phyloP scores from a whole-genome alignment of 2,888 invertebrate species.

The Hirtodrosophila duncani region DNA sequence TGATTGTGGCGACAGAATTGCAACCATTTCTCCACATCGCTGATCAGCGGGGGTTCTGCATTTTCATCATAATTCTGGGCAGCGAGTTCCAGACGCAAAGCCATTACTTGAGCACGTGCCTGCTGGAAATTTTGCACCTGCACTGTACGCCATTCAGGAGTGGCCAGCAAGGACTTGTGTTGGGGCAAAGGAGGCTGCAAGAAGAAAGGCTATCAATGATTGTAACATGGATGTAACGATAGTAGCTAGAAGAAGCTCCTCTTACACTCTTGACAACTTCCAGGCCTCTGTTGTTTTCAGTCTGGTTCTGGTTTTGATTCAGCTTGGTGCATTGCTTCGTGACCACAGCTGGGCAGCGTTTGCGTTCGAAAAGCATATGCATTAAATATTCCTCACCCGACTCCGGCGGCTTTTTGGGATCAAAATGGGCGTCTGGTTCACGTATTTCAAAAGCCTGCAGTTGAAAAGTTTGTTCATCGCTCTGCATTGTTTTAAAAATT shows the following conservation, averaged over 20 bases:
- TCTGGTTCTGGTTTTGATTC: too few relatives aligned
- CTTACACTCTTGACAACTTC: conserved; percentile 31
- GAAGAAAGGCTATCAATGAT: too few relatives aligned
- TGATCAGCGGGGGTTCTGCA: conserved; percentile 55
- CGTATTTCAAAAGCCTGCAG: conserved; percentile 74
- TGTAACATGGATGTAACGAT: too few relatives aligned
- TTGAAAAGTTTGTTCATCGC: conserved; percentile 74
- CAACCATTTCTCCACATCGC: conserved; percentile 63
- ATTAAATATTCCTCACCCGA: conserved; percentile 76
- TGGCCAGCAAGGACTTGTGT: too few relatives aligned
- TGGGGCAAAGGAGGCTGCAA: background rate
- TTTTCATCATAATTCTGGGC: conserved; percentile 39
- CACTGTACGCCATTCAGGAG: too few relatives aligned
- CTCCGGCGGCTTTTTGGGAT: conserved; percentile 69
- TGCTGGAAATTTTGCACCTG: too few relatives aligned
- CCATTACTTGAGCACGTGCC: conserved; percentile 52
- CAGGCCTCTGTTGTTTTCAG: conserved; percentile 4
- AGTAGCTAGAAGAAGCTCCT: accelerated
- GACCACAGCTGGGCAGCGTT: conserved; percentile 74
- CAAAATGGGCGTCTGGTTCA: conserved; percentile 70
- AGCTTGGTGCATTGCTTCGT: conserved; percentile 53
- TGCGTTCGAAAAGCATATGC: conserved; percentile 76
- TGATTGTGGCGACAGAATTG: conserved; percentile 67
- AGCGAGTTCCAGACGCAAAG: conserved; percentile 46
- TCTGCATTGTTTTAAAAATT: too few relatives aligned